Conservation (phyloP, 2,888 invertebrate species). For the Diogma glabrata region DNA sequence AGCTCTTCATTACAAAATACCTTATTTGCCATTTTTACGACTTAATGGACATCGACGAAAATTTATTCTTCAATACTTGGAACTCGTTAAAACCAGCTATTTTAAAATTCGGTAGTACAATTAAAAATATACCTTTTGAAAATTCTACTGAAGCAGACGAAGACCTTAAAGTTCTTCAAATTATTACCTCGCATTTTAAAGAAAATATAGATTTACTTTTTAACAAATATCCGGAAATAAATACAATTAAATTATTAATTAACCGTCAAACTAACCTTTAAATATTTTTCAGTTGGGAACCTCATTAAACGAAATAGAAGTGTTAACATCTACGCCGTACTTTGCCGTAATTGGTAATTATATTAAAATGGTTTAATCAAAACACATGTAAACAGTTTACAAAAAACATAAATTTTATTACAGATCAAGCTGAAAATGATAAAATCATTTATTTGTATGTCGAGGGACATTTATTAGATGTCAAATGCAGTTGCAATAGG, state of each 20-base stretch:
- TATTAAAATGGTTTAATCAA: background rate
- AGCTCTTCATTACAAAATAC: too few species aligned
- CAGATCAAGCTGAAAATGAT: background rate
- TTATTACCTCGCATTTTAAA: background rate
- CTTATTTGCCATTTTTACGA: background rate
- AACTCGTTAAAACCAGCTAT: background rate
- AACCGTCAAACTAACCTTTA: background rate
- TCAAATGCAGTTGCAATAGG: background rate
- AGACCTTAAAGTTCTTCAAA: background rate
- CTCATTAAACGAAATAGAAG: background rate
- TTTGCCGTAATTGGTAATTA: background rate
- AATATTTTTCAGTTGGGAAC: background rate
- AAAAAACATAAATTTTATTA: conserved; percentile 2
- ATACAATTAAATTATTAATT: background rate
- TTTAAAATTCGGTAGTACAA: background rate
- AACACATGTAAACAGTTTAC: background rate
- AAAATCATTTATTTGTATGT: background rate
- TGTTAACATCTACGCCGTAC: background rate
- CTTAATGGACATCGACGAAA: background rate
- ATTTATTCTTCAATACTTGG: background rate
- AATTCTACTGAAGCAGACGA: background rate
- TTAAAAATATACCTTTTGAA: background rate
- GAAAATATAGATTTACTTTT: background rate
- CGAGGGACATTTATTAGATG: background rate
- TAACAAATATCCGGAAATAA: background rate